Evolutionary conservation across 2,888 invertebrate genomes (phyloP), one percentile per base, ranked within the genome.

Genomic region (Helobdella robusta): DNA sequence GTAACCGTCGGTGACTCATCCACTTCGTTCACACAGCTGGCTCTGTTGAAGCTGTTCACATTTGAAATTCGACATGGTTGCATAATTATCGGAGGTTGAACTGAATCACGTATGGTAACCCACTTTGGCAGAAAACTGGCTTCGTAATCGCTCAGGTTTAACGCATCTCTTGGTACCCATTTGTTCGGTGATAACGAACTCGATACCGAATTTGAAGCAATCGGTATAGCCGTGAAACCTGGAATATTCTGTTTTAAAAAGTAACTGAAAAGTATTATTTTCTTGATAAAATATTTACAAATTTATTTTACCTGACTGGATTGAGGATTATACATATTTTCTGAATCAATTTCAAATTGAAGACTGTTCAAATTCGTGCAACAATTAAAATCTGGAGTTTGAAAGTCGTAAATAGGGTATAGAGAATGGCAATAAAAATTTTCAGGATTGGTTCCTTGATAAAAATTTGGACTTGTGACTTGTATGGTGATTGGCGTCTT

Each of bases 121-220:
- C 62, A 62, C 28, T 44, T 36, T 32, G 62, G 62, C 6, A 62
- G 34, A 18, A 28, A 28, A 32, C 32, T 30, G 3, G 32, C 30
- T 30, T 62, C 62, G 44, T 50, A 40, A 3, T 34, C 44, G 28
- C 1, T 32, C 30, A 62, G 20, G 20, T 50, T 1, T 32, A 62
- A 25, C 15, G 48, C 30, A 15, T 62, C 50, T 62, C 50, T 46
- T 1, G 62, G 62, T 11, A 62, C 62, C 62, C 62, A 62, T 20
- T 48, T 62, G 34, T 62, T 62, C 5, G 62, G 62, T 6, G 62
- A 62, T 62, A 62, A 50, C 23, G 62, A 62, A 20, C 62, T 64
- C 8, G 58, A 64, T 18, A 35, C 35, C 8, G 58, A 20, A 46
- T 54, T 64, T 54, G 54, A 35, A 28, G 54, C 23, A 8, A 64